A percentile compares a stretch with the other conserved stretches of the same genome.
phyloP scores from a whole-genome alignment of 2,797 vertebrate genomes.

The Darevskia nairensis region DNA sequence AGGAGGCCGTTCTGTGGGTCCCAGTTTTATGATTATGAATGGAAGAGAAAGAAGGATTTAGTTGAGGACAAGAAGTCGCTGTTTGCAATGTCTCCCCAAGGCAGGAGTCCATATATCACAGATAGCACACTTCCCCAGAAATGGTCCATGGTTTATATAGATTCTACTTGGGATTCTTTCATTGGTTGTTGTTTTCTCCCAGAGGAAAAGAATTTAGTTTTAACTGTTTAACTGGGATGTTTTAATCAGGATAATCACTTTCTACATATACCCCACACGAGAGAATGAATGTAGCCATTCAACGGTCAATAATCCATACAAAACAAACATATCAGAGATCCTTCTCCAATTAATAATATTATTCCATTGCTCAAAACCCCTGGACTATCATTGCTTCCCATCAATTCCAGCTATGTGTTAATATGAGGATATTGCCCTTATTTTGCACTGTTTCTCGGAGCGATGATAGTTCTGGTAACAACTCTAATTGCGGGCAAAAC shows the following conservation, averaged over 20 bases:
- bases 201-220: background rate
- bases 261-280: background rate
- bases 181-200: background rate
- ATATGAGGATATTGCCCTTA: background rate
- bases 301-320: conserved; percentile 20
- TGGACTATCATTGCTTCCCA: background rate
- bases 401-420: background rate
- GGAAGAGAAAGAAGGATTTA: background rate
- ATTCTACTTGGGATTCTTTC: background rate
- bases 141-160: background rate
- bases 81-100: background rate
- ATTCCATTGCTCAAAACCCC: background rate
- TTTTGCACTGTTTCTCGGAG: background rate
- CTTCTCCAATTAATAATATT: background rate
- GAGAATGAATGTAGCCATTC: conserved; percentile 9
- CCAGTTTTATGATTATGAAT: background rate
- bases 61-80: background rate
- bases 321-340: conserved; percentile 1
- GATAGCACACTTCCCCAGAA: background rate
- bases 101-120: background rate
- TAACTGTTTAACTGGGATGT: conserved; percentile 4
- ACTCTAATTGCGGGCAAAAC: conserved; percentile 21
- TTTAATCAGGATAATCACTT: conserved; percentile 12
- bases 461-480: conserved; percentile 12
- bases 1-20: no score